Evolutionary conservation across 2,888 invertebrate species (phyloP), one percentile per base, ranked within the genome.

Genomic region (Anorthoa munda): DNA sequence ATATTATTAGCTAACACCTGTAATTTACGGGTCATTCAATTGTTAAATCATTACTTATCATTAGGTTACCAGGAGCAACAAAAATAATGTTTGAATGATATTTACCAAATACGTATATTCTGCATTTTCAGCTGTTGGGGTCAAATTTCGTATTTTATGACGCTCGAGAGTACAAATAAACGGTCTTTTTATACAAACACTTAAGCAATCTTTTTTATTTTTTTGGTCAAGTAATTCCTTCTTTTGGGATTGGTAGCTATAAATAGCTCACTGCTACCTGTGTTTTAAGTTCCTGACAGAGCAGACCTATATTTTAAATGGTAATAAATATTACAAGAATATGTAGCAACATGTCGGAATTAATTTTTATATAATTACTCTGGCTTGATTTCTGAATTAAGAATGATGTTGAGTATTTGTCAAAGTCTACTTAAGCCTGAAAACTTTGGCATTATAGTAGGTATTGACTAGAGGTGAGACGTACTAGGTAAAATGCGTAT

Each of bases 1-100:
- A 81, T 86, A 77, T 83, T 73, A 75, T 72, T 74, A 71, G 72
- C 75, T 75, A 68, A 75, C 72, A 79, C 65, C 65, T 75, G 71
- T 78, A 72, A 83, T 84, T 79, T 58, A 55, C 63, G 48, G 69
- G 51, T n/a, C 3, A 26, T 45, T 18, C 67, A 39, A 26, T 72
- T 69, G 39, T 64, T 70, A 68, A 69, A 61, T 72, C 77, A 60
- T 31, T 53, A 83, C 18, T 81, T 72, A 61, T 72, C 75, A 59
- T 26, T 53, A 83, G n/a, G 81, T 74, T 72, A 66, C 66, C 55
- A 68, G 23, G 12, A 73, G 64, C 64, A 61, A 69, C 59, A 45
- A n/a, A 39, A 75, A 21, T 46, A 50, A 18, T 51, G 39, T 55
- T 31, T 64, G 11, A 31, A 31, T 1, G 3, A 31, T 84, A 64